These are phyloP conservation scores for Chionoecetes opilio DNA, from an alignment of 1,140 invertebrate genomes.

Conservation along the genomic window DNA sequence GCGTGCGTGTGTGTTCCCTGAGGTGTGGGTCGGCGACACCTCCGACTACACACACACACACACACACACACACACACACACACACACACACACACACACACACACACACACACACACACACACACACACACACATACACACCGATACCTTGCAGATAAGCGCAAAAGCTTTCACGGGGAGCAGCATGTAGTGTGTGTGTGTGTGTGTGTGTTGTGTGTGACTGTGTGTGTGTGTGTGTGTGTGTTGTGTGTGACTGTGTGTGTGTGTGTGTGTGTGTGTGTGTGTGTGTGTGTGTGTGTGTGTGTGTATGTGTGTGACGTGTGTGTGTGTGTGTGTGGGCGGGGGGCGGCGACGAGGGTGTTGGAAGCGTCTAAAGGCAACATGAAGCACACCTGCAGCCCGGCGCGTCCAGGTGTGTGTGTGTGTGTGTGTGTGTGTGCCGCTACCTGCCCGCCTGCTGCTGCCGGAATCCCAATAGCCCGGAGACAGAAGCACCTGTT, in stretches of 20 bases:
- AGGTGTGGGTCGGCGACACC: not conserved
- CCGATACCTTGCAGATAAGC: not conserved
- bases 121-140: not conserved
- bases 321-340: no score
- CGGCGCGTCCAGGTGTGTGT: not conserved
- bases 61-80: not conserved
- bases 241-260: no score
- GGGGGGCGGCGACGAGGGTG: not conserved
- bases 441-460: not conserved
- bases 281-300: no score
- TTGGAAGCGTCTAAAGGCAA: not conserved
- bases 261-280: no score
- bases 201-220: no score
- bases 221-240: no score
- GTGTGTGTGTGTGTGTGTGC: no score
- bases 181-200: not conserved
- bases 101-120: no score
- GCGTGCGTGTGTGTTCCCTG: not conserved
- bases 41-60: not conserved
- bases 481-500: not conserved
- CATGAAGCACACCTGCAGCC: not conserved
- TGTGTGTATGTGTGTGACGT: no score
- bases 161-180: not conserved
- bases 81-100: no score
- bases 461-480: constrained; percentile 2